Evolutionary conservation across 2,888 invertebrate genomes (phyloP), one percentile per base, ranked within the genome.

Genomic region (Apantesis nais): DNA sequence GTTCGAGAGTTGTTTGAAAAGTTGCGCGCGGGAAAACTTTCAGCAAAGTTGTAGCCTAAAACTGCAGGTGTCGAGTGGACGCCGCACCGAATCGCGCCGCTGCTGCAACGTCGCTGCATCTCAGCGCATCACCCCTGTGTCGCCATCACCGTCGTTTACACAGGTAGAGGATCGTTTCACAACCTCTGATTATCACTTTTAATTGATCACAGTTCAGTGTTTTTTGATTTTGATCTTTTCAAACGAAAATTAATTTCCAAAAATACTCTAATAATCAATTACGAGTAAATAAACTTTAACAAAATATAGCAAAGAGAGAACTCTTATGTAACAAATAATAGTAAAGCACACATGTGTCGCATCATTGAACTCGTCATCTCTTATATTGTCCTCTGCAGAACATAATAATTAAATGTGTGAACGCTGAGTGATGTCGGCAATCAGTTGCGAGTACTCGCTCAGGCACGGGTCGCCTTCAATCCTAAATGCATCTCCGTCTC

Each of bases 11-110:
- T 74, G 58, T 9, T 29, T 11, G 12, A 39, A 22, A 71, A 73
- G 48, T 74, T 70, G 29, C 11, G 74, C 74, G 82, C 77, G 80
- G 78, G 74, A 80, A 81, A 82, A 77, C 74, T 80, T 75, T 71
- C 52, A 61, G 62, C 64, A 12, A 74, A 79, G 66, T 77, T 75
- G 25, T 19, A 37, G 39, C 44, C 61, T 39, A 14, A 29, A 25
- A 12, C 37, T 48, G 52, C 65, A 12, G 61, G 48, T 48, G 61
- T 48, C 44, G 34, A 8, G 22, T n/a, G 48, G 12, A 41, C 5
- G 55, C 14, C 48, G 60, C 39, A 29, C 19, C 55, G 62, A n/a
- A 29, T 37, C n/a, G 25, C 29, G 31, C 66, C 52, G 66, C 39
- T 1, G 19, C 22, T n/a, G 58, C 25, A 39, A 8, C 60, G 25